Percentiles rank a stretch among this genome's conserved stretches.
These are phyloP conservation scores for Trachurus trachurus DNA, from an alignment of 2,797 vertebrate genomes.

Conservation along the genomic window DNA sequence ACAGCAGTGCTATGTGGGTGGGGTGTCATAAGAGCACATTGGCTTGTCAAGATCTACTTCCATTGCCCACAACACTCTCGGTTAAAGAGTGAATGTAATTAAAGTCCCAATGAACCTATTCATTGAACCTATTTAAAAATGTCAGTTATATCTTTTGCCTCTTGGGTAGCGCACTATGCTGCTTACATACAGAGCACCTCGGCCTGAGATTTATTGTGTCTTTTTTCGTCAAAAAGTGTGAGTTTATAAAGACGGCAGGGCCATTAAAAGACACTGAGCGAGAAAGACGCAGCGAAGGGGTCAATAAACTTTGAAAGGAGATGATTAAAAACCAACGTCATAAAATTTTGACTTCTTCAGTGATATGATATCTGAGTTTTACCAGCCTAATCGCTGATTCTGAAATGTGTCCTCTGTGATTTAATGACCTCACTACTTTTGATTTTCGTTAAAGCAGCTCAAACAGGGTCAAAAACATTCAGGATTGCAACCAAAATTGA, in stretches of 20 bases:
- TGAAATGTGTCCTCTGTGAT: slow-evolving; percentile 18
- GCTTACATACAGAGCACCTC: slow-evolving; percentile 58
- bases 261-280: slow-evolving; percentile 20
- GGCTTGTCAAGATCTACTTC: slow-evolving; percentile 80
- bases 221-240: slow-evolving; percentile 38
- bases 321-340: slow-evolving; percentile 35
- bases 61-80: slow-evolving; percentile 71
- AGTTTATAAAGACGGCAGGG: slow-evolving; percentile 13
- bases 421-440: slow-evolving; percentile 41
- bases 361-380: slow-evolving; percentile 28
- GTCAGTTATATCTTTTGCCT: slow-evolving; percentile 75
- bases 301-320: slow-evolving; percentile 24
- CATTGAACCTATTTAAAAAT: slow-evolving; percentile 84
- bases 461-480: too few relatives aligned
- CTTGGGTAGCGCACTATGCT: slow-evolving; percentile 26
- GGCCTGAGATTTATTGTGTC: slow-evolving; percentile 24
- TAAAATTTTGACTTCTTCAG: slow-evolving; percentile 8
- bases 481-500: background rate
- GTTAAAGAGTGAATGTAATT: slow-evolving; percentile 84
- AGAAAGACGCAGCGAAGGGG: background rate
- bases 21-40: slow-evolving; percentile 75
- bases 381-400: background rate
- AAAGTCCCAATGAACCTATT: slow-evolving; percentile 81
- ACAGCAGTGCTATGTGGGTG: slow-evolving; percentile 65
- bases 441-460: slow-evolving; percentile 13